Conservation (phyloP, 2,797 vertebrate species). For the Ptychobarbus kaznakovi region DNA sequence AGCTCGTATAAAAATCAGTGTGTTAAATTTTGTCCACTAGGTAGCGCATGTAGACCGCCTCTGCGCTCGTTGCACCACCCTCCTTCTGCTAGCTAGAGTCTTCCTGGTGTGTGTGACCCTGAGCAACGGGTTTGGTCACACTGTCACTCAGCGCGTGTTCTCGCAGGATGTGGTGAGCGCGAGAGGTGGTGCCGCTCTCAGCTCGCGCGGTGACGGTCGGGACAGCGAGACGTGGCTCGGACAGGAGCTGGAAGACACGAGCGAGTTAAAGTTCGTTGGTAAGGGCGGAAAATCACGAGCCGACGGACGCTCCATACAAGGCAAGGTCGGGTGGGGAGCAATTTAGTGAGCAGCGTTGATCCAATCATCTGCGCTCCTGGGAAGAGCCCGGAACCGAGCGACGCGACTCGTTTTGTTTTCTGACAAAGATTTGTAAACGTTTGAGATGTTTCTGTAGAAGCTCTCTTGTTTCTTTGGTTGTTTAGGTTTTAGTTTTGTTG, state of each 20-base stretch:
- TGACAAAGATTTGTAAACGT: background rate
- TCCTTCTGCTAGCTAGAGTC: background rate
- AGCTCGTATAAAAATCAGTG: background rate
- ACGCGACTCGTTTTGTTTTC: slow-evolving; percentile 6
- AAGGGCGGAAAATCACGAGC: slow-evolving; percentile 17
- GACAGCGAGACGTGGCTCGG: slow-evolving; percentile 42
- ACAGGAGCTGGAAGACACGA: slow-evolving; percentile 32
- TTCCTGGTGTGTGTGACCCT: background rate
- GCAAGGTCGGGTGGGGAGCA: slow-evolving; percentile 54
- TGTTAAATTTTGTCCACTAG: slow-evolving; percentile 2
- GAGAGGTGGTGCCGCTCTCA: slow-evolving; percentile 19
- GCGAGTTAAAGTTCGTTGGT: slow-evolving; percentile 11
- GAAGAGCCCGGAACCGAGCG: slow-evolving; percentile 47
- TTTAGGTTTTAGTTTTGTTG: slow-evolving; percentile 18
- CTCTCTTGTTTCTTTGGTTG: background rate
- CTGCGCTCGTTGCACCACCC: background rate
- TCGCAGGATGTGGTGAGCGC: slow-evolving; percentile 52
- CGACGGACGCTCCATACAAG: slow-evolving; percentile 23
- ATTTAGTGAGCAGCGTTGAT: slow-evolving; percentile 37
- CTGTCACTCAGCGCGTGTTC: background rate
- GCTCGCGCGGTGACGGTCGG: slow-evolving; percentile 24
- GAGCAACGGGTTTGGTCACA: slow-evolving; percentile 15
- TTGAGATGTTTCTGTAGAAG: background rate
- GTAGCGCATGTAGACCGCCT: slow-evolving; percentile 13
- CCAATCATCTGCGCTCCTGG: slow-evolving; percentile 37